Evolutionary conservation across 2,113 vertebrate genomes (phyloP).

Genomic region (Hylia prasina): DNA sequence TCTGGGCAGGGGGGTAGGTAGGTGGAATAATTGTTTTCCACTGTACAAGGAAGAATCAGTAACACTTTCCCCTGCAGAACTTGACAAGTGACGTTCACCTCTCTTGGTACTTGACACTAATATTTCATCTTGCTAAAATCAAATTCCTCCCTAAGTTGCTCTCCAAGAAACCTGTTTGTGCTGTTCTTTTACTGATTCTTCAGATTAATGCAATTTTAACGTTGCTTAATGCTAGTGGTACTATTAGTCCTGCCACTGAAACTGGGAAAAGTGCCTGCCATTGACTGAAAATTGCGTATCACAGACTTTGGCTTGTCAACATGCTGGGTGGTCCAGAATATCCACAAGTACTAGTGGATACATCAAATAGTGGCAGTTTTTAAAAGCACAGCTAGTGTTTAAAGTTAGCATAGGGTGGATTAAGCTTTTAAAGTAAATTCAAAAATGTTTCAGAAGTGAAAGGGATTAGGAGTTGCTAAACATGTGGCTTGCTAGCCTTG

Average conservation of each 20-base stretch:
- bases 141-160: not conserved
- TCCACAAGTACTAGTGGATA: not conserved
- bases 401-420: not conserved
- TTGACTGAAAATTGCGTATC: not conserved
- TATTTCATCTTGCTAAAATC: not conserved
- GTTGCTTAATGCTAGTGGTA: not conserved
- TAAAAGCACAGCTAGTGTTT: not conserved
- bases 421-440: not conserved
- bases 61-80: rapidly evolving
- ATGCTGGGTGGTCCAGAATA: not conserved
- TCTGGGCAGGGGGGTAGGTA: not conserved
- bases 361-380: not conserved
- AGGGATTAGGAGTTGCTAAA: too few relatives aligned
- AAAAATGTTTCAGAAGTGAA: not conserved
- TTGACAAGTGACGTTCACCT: not conserved
- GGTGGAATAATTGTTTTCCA: not conserved
- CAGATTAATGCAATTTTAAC: not conserved
- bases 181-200: not conserved
- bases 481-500: not conserved
- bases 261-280: not conserved
- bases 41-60: not conserved
- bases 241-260: not conserved
- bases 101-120: not conserved
- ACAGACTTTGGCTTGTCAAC: not conserved
- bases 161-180: not conserved